A percentile compares a stretch with the other conserved stretches of the same genome.
These are phyloP conservation scores for Hylyphantes graminicola DNA, from an alignment of 1,140 invertebrate genomes.

Conservation along the genomic window DNA sequence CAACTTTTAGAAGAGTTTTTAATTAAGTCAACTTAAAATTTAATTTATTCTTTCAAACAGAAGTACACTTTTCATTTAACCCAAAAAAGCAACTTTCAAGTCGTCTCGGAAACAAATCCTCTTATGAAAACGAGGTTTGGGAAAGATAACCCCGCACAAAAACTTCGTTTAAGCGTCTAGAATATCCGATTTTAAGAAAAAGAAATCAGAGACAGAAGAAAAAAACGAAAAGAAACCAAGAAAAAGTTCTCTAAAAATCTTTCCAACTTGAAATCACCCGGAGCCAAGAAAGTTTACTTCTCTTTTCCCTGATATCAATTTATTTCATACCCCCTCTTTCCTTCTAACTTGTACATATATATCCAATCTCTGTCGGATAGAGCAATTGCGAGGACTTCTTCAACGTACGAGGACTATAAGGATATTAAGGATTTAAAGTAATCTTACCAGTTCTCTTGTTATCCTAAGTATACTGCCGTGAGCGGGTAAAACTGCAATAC, in stretches of 20 bases:
- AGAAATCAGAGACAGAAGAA: not conserved
- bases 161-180: conserved; percentile 38
- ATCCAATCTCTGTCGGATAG: conserved; percentile 52
- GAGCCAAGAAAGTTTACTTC: conserved; percentile 51
- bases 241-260: not conserved
- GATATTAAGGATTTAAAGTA: not conserved
- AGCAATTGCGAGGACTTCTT: conserved; percentile 47
- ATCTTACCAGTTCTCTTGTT: too few relatives aligned
- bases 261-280: conserved; percentile 49
- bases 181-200: conserved; percentile 37
- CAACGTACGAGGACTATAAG: conserved; percentile 27
- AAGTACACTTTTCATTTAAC: not conserved
- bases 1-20: too few relatives aligned
- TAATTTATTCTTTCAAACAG: too few relatives aligned
- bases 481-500: too few relatives aligned
- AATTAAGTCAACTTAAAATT: too few relatives aligned
- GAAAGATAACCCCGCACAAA: not conserved
- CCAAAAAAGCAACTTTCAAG: not conserved
- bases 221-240: not conserved
- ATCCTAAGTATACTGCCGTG: too few relatives aligned
- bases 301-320: conserved; percentile 40
- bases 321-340: conserved; percentile 43
- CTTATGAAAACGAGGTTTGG: conserved; percentile 30
- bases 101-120: conserved; percentile 15
- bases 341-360: conserved; percentile 52